Conservation (phyloP, 2,113 vertebrate genomes). For the Corvus cornix region DNA sequence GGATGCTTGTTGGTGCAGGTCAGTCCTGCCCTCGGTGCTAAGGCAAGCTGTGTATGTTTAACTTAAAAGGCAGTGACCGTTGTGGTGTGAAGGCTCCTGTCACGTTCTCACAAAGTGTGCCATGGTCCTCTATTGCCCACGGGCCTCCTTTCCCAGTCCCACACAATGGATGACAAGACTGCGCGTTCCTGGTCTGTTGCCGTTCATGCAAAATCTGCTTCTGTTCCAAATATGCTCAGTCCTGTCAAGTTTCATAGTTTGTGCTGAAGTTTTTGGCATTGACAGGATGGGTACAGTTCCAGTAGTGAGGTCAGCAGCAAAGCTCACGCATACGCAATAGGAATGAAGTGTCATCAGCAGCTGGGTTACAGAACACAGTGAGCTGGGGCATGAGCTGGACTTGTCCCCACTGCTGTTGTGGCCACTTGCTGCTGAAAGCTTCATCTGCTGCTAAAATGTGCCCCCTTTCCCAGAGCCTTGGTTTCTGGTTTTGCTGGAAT, state of each 20-base stretch:
- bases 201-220: neutral
- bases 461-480: neutral
- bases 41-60: neutral
- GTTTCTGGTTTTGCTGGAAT: neutral
- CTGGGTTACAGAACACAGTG: neutral
- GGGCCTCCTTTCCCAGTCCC: neutral
- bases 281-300: neutral
- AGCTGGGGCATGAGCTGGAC: neutral
- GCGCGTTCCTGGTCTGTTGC: neutral
- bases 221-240: neutral
- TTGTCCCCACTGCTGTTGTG: neutral
- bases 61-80: neutral
- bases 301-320: conserved; percentile 19
- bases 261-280: conserved; percentile 1
- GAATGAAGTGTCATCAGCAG: neutral
- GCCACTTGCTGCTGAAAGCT: neutral
- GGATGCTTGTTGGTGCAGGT: neutral
- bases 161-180: neutral
- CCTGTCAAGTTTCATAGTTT: neutral
- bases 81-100: rapidly evolving
- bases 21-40: neutral
- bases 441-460: neutral
- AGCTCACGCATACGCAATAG: neutral
- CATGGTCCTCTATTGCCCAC: rapidly evolving
- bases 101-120: neutral